Evolutionary conservation across 2,797 vertebrate genomes (phyloP), one percentile per base, ranked within the genome.

Genomic region (Miichthys miiuy): DNA sequence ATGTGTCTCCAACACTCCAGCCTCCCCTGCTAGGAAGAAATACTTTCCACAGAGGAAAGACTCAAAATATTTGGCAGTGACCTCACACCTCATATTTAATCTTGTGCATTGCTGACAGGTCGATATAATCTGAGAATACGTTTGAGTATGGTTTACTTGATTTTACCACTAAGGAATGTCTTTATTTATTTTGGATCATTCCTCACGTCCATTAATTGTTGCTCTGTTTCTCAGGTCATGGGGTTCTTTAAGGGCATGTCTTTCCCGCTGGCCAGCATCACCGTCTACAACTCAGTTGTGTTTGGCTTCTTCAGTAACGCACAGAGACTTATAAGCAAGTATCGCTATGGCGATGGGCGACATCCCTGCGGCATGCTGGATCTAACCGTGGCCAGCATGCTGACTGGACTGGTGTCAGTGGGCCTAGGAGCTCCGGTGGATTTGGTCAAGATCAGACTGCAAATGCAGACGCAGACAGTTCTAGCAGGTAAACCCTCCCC

Each of bases 231-330:
- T 34, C 77, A 99, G 98, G 93, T 95, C 62, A 62, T 86, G 0
- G 98, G 97, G 4, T 99, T 99, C 95, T 99, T 99, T 94, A 99
- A 98, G 89, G 98, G 98, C 84, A 96, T 99, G 95, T 97, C 97
- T 17, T 99, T 99, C 90, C 98, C 98, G 0, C 86, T 99, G 91
- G 96, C 96, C 88, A 98, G 95, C 92, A 94, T 97, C 6, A 96
- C 97, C 0, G 57, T 97, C 75, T 99, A 99, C 94, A 99, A 97
- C 93, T 98, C 97, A 0, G 83, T 96, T 75, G 97, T 99, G 56
- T 98, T 99, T 0, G 98, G 98, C 0, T 95, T 97, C 89, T 99
- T 97, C 95, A 97, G 96, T 80, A 98, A 96, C 89, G 92, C 95
- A 0, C 97, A 97, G 79, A 92, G 96, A 54, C 42, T 97, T 51